phyloP scores from a whole-genome alignment of 2,113 vertebrate species.

The Poecilia latipinna region DNA sequence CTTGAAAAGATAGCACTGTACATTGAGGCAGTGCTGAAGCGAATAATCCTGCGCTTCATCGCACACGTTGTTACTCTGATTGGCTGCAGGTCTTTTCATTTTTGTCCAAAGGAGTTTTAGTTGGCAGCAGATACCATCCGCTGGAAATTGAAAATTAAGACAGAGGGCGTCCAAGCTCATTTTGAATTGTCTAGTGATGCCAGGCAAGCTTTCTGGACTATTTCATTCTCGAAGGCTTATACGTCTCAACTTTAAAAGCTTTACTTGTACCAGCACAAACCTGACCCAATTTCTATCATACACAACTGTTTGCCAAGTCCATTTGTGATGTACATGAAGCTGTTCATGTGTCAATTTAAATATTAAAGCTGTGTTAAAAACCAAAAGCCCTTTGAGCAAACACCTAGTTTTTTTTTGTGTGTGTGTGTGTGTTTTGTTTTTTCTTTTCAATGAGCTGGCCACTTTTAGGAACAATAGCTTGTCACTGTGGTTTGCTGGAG shows the following conservation, averaged over 20 bases:
- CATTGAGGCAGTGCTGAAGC: background rate
- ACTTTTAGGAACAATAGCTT: too few relatives aligned
- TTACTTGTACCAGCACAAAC: background rate
- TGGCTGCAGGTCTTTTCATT: background rate
- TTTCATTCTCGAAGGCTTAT: background rate
- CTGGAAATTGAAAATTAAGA: conserved; percentile 1
- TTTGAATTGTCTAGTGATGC: background rate
- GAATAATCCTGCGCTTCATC: background rate
- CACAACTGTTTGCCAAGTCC: too few relatives aligned
- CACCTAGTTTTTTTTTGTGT: conserved; percentile 10
- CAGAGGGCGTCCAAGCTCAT: background rate
- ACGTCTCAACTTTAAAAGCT: background rate
- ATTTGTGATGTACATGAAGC: background rate
- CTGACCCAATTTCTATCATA: background rate
- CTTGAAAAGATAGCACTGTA: background rate
- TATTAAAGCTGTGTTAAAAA: conserved; percentile 8
- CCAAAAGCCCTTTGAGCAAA: background rate
- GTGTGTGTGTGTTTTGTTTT: background rate
- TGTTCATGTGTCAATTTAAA: conserved; percentile 17
- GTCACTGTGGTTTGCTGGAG: too few relatives aligned
- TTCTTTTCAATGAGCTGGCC: background rate
- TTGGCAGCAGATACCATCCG: background rate
- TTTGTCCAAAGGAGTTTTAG: background rate
- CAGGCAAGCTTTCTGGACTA: background rate
- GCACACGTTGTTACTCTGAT: conserved; percentile 4